Conservation (phyloP, 2,113 vertebrate species). For the Grammatotria lemairii region DNA sequence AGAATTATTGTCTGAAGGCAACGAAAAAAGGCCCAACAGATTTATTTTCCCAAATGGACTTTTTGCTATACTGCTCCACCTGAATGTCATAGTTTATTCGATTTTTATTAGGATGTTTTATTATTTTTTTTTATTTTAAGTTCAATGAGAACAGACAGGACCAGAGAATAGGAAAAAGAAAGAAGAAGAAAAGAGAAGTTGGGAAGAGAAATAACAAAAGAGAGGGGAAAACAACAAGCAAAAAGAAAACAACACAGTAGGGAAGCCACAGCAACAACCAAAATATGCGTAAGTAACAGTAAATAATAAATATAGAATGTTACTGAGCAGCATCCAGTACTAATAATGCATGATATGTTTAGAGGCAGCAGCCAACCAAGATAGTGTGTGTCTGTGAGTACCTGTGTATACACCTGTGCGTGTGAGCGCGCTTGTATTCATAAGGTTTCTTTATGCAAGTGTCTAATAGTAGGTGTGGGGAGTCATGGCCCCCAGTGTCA, state of each 20-base stretch:
- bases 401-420: not conserved
- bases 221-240: not conserved
- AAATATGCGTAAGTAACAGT: not conserved
- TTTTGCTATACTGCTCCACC: not conserved
- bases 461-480: not conserved
- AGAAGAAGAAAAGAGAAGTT: not conserved
- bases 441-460: not conserved
- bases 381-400: not conserved
- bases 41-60: not conserved
- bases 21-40: not conserved
- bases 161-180: not conserved
- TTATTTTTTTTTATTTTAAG: not conserved
- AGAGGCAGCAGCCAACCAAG: not conserved
- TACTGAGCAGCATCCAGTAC: not conserved
- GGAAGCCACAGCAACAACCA: not conserved
- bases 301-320: not conserved
- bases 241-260: not conserved
- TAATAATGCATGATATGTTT: not conserved
- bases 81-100: not conserved
- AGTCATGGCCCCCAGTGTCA: not conserved
- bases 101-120: not conserved
- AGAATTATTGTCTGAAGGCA: not conserved
- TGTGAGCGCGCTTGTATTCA: not conserved
- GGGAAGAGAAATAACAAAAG: not conserved
- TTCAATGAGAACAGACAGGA: not conserved